Base-by-base conservation (phyloP, 2,113 vertebrate species). In the Sinocyclocheilus anophthalmus region DNA sequence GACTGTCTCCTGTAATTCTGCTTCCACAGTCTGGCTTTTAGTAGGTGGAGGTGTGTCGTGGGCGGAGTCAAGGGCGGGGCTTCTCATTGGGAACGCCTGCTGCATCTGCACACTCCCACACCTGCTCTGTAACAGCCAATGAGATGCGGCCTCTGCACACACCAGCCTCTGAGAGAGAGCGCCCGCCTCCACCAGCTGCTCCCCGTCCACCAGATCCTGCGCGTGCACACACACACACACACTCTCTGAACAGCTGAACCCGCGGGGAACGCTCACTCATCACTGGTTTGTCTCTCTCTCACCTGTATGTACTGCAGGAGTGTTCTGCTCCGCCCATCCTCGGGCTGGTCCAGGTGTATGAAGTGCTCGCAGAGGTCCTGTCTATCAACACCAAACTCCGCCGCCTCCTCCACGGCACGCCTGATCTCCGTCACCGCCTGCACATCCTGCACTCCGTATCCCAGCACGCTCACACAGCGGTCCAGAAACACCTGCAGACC, bases 181-280 rank as follows among this genome's bases (percentile, higher is more conserved):
- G 0, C 96, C 96, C 0, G 96, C 96, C 91, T 95, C 94, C 79
- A 97, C 86, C 65, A 97, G 89, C 87, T 96, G 94, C 75, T 93
- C 91, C 85, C 88, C 87, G 7, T 93, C 90, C 24, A 94, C 18
- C 55, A 97, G 95, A 86, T 86, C 84, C 87, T 61, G 16, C 79
- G 70, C 76, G 16, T 76, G 70, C 76, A 81, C 63, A 33, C 3
- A 61, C 42, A 84, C 50, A 80, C 42, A 45, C 42, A 39, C 39
- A 39, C 39, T 5, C 16, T 42, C 33, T 16, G 16, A 2, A 18
- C 30, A 37, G 6, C 14, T 69, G 7, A 69, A 37, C 7, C 16
- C 18, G 14, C 14, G 16, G 30, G 33, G 67, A 33, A 8, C 0
- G 0, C 61, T 30, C 63, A 12, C 22, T 61, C 13, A 3, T 20